phyloP scores from a whole-genome alignment of 2,113 vertebrate genomes.

The Forbesichthys agassizii region DNA sequence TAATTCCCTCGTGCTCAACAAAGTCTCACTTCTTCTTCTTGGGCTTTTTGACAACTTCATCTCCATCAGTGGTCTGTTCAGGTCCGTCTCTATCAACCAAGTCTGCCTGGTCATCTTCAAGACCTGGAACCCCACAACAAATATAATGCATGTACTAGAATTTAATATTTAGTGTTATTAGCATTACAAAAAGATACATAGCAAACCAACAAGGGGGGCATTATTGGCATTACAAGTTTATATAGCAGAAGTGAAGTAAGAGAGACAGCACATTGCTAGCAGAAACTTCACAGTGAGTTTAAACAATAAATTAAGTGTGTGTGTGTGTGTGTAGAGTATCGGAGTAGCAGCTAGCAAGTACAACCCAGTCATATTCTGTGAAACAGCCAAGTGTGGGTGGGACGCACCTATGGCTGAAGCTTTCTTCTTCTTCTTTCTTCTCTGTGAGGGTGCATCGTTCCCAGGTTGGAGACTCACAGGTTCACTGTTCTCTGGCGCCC shows the following conservation, averaged over 20 bases:
- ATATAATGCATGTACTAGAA: neutral
- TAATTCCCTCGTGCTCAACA: neutral
- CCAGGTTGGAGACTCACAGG: constrained; percentile 70
- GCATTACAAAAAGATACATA: no score
- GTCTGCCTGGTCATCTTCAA: constrained; percentile 70
- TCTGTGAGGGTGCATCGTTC: constrained; percentile 72
- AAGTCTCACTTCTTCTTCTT: constrained; percentile 86
- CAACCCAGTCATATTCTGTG: neutral
- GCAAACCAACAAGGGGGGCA: no score
- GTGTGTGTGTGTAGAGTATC: neutral
- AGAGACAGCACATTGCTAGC: neutral
- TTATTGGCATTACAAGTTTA: no score
- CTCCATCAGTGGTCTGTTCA: constrained; percentile 80
- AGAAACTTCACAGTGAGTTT: neutral
- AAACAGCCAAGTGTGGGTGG: neutral
- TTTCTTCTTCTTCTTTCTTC: constrained; percentile 86
- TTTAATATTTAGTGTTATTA: no score
- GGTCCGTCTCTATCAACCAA: constrained; percentile 82
- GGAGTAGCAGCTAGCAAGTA: neutral
- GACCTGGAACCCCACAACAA: constrained; percentile 51
- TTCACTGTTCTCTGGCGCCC: constrained; percentile 74
- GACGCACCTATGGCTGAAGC: constrained; percentile 55
- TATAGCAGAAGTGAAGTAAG: no score
- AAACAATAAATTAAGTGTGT: neutral
- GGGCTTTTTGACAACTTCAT: constrained; percentile 79